phyloP scores from a whole-genome alignment of 2,797 vertebrate genomes.

The Gadopsis bispinosus region DNA sequence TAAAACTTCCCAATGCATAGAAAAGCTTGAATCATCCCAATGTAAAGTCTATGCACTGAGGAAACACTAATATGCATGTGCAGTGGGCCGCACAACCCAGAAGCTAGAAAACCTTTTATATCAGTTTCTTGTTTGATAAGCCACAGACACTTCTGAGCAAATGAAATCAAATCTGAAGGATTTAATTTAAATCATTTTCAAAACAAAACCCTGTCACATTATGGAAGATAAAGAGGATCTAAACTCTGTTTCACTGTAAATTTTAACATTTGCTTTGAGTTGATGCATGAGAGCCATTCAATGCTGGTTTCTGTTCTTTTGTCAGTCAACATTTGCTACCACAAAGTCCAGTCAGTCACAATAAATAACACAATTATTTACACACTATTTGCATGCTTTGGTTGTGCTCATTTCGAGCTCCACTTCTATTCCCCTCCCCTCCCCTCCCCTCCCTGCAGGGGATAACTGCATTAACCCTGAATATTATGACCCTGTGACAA shows the following conservation, averaged over 20 bases:
- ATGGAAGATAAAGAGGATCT: not conserved
- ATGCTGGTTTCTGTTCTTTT: slow-evolving; percentile 9
- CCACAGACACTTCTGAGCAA: not conserved
- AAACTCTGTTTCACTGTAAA: not conserved
- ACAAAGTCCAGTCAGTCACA: slow-evolving; percentile 12
- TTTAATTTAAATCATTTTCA: not conserved
- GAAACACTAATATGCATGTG: no score
- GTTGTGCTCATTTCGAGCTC: slow-evolving; percentile 15
- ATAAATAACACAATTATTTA: slow-evolving; percentile 4
- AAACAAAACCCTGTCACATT: not conserved
- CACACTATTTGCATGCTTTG: slow-evolving; percentile 13
- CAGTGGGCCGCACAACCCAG: not conserved
- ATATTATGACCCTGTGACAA: slow-evolving; percentile 25
- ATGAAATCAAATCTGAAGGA: not conserved
- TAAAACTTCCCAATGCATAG: no score
- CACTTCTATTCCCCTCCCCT: slow-evolving; percentile 18
- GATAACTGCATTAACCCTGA: slow-evolving; percentile 20
- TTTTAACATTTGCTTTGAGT: not conserved
- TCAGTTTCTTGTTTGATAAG: not conserved
- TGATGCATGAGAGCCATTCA: slow-evolving; percentile 8
- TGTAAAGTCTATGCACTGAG: no score
- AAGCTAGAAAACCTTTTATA: no score
- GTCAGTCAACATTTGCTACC: not conserved
- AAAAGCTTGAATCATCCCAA: no score
- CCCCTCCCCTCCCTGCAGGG: slow-evolving; percentile 4